These are phyloP conservation scores for Patella depressa DNA, from an alignment of 2,888 invertebrate species.

Conservation along the genomic window DNA sequence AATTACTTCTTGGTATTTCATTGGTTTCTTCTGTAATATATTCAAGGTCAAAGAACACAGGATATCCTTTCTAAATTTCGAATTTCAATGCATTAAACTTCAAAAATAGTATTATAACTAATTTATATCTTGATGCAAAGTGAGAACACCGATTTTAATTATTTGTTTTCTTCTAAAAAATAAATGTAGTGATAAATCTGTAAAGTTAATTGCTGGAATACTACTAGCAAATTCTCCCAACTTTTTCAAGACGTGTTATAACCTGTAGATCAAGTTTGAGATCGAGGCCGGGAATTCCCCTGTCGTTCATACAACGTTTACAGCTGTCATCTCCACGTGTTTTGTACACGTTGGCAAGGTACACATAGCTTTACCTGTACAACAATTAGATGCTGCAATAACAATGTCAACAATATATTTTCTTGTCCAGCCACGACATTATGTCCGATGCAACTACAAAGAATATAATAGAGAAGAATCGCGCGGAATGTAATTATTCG, in stretches of 20 bases:
- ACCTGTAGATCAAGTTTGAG: not conserved
- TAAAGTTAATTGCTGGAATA: not conserved
- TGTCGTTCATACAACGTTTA: not conserved
- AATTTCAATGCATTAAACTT: not conserved
- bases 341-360: not conserved
- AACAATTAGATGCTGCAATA: too few species aligned
- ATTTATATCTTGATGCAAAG: not conserved
- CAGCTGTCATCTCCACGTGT: conserved; percentile 3
- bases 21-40: not conserved
- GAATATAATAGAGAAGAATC: too few species aligned
- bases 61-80: not conserved
- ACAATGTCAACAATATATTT: too few species aligned
- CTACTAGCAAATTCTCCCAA: not conserved
- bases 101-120: not conserved
- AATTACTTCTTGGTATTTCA: not conserved
- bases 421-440: too few species aligned
- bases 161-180: too few species aligned
- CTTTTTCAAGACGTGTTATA: not conserved
- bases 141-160: too few species aligned
- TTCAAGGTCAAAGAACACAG: conserved; percentile 4
- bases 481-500: too few species aligned
- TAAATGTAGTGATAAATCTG: not conserved
- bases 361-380: not conserved
- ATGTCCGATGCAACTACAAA: too few species aligned
- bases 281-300: not conserved